Conservation (phyloP, 1,140 invertebrate genomes). For the Rhyacophila brunnea region DNA sequence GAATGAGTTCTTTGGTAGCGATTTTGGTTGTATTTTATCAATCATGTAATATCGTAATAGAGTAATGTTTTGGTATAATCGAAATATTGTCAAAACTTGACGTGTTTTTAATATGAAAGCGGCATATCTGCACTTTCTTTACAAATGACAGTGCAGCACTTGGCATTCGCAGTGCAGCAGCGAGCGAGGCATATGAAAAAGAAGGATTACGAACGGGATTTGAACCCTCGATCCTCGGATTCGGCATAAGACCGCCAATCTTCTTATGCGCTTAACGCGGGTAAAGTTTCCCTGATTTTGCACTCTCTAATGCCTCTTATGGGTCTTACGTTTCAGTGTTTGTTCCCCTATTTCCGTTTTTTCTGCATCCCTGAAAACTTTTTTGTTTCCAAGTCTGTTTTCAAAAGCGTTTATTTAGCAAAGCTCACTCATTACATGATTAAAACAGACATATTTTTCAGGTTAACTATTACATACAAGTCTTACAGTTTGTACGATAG, state of each 20-base stretch:
- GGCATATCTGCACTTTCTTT: too few relatives aligned
- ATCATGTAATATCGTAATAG: too few relatives aligned
- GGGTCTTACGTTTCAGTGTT: conserved; percentile 12
- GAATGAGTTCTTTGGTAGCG: too few relatives aligned
- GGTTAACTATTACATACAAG: too few relatives aligned
- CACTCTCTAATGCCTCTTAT: conserved; percentile 33
- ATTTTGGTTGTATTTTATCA: too few relatives aligned
- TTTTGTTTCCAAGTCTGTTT: not conserved
- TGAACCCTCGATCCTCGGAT: conserved; percentile 27
- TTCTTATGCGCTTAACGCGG: conserved; percentile 34
- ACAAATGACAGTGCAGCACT: conserved; percentile 2
- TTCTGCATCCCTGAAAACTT: conserved; percentile 3
- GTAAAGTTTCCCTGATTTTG: conserved; percentile 33
- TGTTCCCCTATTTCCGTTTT: conserved; percentile 12
- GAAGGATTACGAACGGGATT: conserved; percentile 30
- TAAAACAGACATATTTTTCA: too few relatives aligned
- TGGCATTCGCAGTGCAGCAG: conserved; percentile 6
- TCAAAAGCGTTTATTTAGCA: too few relatives aligned
- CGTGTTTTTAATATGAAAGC: too few relatives aligned
- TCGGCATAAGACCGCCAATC: conserved; percentile 31
- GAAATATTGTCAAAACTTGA: too few relatives aligned
- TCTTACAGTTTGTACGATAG: too few relatives aligned
- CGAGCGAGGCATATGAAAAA: conserved; percentile 30
- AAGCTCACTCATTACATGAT: too few relatives aligned
- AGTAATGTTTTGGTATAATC: too few relatives aligned